Percentiles rank a stretch among this genome's conserved stretches.
Evolutionary conservation across 2,888 invertebrate species (phyloP).

Genomic region (Agrenia bidenticulata): DNA sequence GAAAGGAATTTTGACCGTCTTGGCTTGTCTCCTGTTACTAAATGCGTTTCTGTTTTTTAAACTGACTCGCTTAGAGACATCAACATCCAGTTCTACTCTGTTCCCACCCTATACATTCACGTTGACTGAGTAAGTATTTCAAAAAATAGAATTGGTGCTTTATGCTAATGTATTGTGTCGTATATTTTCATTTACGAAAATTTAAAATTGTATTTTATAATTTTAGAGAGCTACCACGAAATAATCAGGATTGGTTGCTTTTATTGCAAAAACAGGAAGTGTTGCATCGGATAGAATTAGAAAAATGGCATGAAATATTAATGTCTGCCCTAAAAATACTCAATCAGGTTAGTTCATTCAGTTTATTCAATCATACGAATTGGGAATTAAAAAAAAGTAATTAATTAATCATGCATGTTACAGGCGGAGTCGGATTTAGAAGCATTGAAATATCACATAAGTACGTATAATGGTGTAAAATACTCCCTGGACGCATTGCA

Average conservation of each 20-base stretch:
- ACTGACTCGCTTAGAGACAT: slow-evolving; percentile 66
- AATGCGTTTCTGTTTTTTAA: slow-evolving; percentile 82
- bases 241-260: slow-evolving; percentile 78
- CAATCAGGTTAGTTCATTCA: slow-evolving; percentile 48
- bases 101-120: slow-evolving; percentile 49
- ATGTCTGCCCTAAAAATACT: slow-evolving; percentile 56
- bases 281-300: slow-evolving; percentile 76
- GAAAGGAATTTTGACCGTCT: slow-evolving; percentile 61
- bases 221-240: slow-evolving; percentile 68
- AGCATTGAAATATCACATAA: slow-evolving; percentile 46
- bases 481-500: slow-evolving; percentile 1
- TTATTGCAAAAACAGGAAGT: slow-evolving; percentile 77
- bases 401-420: slow-evolving; percentile 15
- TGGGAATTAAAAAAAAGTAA: background rate
- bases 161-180: slow-evolving; percentile 7
- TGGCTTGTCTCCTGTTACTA: slow-evolving; percentile 66
- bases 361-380: background rate
- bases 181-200: slow-evolving; percentile 17
- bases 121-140: slow-evolving; percentile 26
- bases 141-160: too few species aligned
- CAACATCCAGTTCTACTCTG: slow-evolving; percentile 60
- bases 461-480: slow-evolving; percentile 35
- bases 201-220: slow-evolving; percentile 22
- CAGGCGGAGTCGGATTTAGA: slow-evolving; percentile 52
- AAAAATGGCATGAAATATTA: slow-evolving; percentile 70